Evolutionary conservation across 2,797 vertebrate species (phyloP).

Genomic region (Semotilus atromaculatus): DNA sequence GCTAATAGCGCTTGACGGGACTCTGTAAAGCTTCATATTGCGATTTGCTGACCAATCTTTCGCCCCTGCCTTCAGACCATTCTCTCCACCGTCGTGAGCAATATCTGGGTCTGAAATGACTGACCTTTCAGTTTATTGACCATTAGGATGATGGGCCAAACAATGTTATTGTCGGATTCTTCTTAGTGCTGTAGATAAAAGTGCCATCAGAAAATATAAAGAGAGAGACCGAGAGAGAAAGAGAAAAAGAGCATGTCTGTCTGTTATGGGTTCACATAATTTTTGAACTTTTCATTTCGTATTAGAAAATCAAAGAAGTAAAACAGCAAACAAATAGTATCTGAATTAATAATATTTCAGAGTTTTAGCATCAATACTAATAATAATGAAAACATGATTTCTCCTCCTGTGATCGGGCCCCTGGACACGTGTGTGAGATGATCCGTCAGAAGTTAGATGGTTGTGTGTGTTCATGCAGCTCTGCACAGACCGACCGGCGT

Average conservation of each 20-base stretch:
- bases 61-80: slow-evolving; percentile 56
- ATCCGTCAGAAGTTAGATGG: too few relatives aligned
- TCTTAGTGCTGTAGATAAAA: slow-evolving; percentile 56
- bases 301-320: background rate
- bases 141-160: slow-evolving; percentile 65
- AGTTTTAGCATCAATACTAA: too few relatives aligned
- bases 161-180: slow-evolving; percentile 62
- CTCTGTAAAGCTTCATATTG: slow-evolving; percentile 62
- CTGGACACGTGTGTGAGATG: too few relatives aligned
- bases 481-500: too few relatives aligned
- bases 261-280: background rate
- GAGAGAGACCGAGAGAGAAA: background rate
- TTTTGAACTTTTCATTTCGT: background rate
- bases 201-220: slow-evolving; percentile 47
- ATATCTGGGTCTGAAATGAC: slow-evolving; percentile 59
- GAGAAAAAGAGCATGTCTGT: background rate
- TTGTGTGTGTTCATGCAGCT: too few relatives aligned
- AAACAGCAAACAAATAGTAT: too few relatives aligned
- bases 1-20: slow-evolving; percentile 66
- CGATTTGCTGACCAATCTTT: slow-evolving; percentile 64
- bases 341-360: too few relatives aligned
- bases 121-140: slow-evolving; percentile 79
- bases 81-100: slow-evolving; percentile 67
- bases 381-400: too few relatives aligned
- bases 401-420: too few relatives aligned